Base-by-base conservation (phyloP, 2,113 vertebrate genomes). In the Microtus richardsoni region DNA sequence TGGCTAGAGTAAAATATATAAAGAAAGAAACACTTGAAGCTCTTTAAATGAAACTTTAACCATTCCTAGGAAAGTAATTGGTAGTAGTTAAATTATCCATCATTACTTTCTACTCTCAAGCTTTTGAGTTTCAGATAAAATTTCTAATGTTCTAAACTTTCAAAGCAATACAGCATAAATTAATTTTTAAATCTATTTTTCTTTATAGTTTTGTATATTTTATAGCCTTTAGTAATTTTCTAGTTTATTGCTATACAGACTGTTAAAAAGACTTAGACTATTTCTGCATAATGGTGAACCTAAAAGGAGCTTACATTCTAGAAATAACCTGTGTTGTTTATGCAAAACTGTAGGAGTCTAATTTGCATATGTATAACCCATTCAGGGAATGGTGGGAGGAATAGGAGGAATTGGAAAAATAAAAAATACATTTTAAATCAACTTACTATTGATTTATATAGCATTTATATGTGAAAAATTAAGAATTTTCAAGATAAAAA, bases 321-420 rank as follows among this genome's bases (percentile, higher is more conserved):
- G 77, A 95, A 95, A 87, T 47, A 91, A 91, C 64, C 73, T 84
- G 19, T 79, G 62, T 80, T 85, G 93, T 95, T 96, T 93, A 92
- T 94, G 83, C 64, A 28, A 90, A 95, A 74, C 24, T 52, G 14
- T 30, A 80, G 54, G 47, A 41, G 71, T 93, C 21, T 49, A 49
- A 87, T 94, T 95, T 91, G 54, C 12, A 62, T 52, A 88, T 41
- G 21, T 71, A 86, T 95, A 88, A 52, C 8, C 87, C 7, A 39
- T 24, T 88, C 71, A 89, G 39, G 78, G 47, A 96, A 92, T 80
- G 5, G 28, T 64, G 79, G 1, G n/a, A 78, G 77, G 92, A 89
- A 74, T 33, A 41, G 39, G 54, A 58, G 13, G 41, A 88, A 86
- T 39, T 75, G 44, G 60, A 85, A 95, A 95, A 88, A 13, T 77